Base-by-base conservation (phyloP, 2,888 invertebrate species). In the Cybosia mesomella region DNA sequence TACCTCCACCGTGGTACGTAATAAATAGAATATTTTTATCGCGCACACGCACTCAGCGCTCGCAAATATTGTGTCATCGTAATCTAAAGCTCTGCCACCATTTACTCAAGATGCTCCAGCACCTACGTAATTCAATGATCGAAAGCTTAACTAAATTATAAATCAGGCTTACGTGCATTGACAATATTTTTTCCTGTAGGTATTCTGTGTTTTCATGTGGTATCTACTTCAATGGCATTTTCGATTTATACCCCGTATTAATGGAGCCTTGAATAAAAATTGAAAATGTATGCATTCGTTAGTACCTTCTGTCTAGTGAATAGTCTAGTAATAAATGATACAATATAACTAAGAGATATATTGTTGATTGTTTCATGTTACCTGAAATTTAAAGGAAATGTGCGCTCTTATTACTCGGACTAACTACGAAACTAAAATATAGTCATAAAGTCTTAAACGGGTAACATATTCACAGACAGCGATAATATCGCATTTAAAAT, bases 21-120 rank as follows among this genome's bases (percentile, higher is more conserved):
- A 95, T 94, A 95, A 95, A 95, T 94, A 94, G 90, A 94, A 94
- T 91, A 92, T 91, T 95, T 94, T 95, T 95, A 95, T 95, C 95
- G 85, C 88, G 80, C 83, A 83, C 89, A 89, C 89, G 85, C 94
- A 95, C 92, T 88, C 91, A 83, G 86, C 83, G 79, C 87, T 81
- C 82, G 89, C 91, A 93, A 94, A 94, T 93, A 94, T 94, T 92
- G 89, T 87, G 84, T 83, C 82, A 78, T 80, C 81, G 85, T 87
- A 91, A 81, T 89, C 88, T 86, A 77, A 76, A 78, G 79, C 71
- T 76, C 68, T 71, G 75, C 77, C 70, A 65, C 34, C 67, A 58
- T 68, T 73, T 76, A 68, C 73, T 72, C 63, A 76, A 83, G 80
- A 77, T 68, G 76, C 74, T 74, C 60, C 73, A 65, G 49, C 67